These are phyloP conservation scores for Terrapene triunguis DNA, from an alignment of 2,113 vertebrate species.

Conservation along the genomic window DNA sequence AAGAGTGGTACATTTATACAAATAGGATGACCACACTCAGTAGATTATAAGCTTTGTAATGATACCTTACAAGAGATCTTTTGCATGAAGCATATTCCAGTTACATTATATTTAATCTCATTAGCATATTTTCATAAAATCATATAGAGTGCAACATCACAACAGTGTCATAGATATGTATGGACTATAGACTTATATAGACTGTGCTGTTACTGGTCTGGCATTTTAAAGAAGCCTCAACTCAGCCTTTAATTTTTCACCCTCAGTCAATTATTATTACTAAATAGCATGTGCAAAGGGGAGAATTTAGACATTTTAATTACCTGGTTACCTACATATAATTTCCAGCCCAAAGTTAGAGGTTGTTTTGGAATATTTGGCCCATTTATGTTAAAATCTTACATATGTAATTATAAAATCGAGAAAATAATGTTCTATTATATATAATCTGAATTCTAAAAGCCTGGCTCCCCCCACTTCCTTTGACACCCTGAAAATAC, in stretches of 20 bases:
- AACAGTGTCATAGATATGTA: background rate
- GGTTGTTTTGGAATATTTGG: background rate
- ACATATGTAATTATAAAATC: background rate
- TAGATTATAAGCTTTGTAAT: no score
- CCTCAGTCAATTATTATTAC: background rate
- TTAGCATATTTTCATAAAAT: no score
- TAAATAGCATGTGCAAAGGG: background rate
- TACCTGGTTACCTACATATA: background rate
- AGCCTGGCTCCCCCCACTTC: fast-evolving
- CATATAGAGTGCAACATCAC: no score
- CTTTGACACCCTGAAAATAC: fast-evolving
- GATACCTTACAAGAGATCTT: no score
- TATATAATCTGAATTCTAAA: background rate
- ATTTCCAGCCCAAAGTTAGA: background rate
- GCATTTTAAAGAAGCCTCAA: background rate
- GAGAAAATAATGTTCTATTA: background rate
- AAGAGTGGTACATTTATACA: no score
- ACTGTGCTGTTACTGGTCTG: background rate
- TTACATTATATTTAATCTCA: no score
- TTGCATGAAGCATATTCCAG: no score
- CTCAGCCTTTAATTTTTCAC: background rate
- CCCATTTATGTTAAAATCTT: background rate
- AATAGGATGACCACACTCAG: no score
- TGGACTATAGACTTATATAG: background rate
- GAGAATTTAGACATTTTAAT: background rate